A percentile compares a stretch with the other conserved stretches of the same genome.
Conservation (phyloP, 1,140 invertebrate genomes). For the Danaus plexippus region DNA sequence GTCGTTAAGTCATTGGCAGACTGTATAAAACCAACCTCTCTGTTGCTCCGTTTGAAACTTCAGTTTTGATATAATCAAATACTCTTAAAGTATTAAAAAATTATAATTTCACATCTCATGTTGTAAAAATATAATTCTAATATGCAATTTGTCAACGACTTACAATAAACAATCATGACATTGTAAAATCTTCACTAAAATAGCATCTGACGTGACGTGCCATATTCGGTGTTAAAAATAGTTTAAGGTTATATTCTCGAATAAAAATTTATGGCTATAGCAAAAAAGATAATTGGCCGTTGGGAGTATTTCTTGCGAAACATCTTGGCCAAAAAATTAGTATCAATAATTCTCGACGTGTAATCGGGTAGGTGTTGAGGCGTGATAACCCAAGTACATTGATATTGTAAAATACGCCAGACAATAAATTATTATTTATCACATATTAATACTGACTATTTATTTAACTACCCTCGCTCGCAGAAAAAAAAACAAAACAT, state of each 20-base stretch:
- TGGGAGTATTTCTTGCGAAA: neutral
- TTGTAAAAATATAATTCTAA: conserved; percentile 9
- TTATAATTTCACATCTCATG: too few relatives aligned
- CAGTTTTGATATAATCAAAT: too few relatives aligned
- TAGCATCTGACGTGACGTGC: conserved; percentile 61
- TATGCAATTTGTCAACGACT: conserved; percentile 25
- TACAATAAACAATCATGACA: conserved; percentile 48
- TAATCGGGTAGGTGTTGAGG: neutral
- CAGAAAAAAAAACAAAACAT: too few relatives aligned
- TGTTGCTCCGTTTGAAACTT: too few relatives aligned
- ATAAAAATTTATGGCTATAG: conserved; percentile 35
- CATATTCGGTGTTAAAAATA: conserved; percentile 50
- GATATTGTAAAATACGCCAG: conserved; percentile 71
- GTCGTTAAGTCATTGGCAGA: conserved; percentile 16
- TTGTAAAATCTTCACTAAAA: conserved; percentile 32
- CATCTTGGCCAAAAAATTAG: conserved; percentile 12
- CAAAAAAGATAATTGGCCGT: neutral
- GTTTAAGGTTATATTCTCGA: conserved; percentile 49
- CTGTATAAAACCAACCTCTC: too few relatives aligned
- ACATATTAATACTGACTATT: conserved; percentile 35
- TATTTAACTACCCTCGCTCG: conserved; percentile 24
- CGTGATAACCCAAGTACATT: conserved; percentile 36
- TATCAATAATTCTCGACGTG: conserved; percentile 3
- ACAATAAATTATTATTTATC: conserved; percentile 75
- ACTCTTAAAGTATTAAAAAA: too few relatives aligned